Conservation (phyloP, 2,888 invertebrate species). For the Bhutanitis thaidina region DNA sequence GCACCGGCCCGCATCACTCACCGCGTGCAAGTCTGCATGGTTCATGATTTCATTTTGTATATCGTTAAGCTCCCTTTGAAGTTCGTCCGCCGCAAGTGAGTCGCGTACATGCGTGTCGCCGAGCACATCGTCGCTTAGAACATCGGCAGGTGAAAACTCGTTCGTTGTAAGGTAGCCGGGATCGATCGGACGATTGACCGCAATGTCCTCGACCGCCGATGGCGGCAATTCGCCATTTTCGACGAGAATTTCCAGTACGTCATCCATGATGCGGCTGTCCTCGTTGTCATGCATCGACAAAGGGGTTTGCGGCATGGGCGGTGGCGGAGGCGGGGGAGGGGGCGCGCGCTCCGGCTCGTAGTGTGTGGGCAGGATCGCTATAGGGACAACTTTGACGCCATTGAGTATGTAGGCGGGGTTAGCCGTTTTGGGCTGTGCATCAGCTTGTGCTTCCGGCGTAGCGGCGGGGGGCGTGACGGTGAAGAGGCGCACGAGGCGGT, state of each 20-base stretch:
- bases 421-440: slow-evolving; percentile 38
- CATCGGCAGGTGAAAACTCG: slow-evolving; percentile 52
- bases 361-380: slow-evolving; percentile 68
- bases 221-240: slow-evolving; percentile 95
- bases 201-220: slow-evolving; percentile 86
- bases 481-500: slow-evolving; percentile 54
- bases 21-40: slow-evolving; percentile 57
- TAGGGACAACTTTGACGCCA: slow-evolving; percentile 77
- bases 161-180: slow-evolving; percentile 39
- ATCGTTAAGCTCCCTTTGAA: slow-evolving; percentile 65
- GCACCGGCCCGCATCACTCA: slow-evolving; percentile 36
- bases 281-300: slow-evolving; percentile 48
- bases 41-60: slow-evolving; percentile 70
- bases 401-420: slow-evolving; percentile 83
- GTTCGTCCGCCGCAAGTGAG: slow-evolving; percentile 61
- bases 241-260: slow-evolving; percentile 95
- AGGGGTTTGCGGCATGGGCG: slow-evolving; percentile 47
- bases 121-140: slow-evolving; percentile 56
- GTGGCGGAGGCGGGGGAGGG: slow-evolving; percentile 49
- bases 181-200: slow-evolving; percentile 65
- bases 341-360: slow-evolving; percentile 58
- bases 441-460: slow-evolving; percentile 23
- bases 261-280: slow-evolving; percentile 90
- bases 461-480: slow-evolving; percentile 49
- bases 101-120: slow-evolving; percentile 49